Evolutionary conservation across 2,113 vertebrate species (phyloP), one percentile per base, ranked within the genome.

Genomic region (Vombatus ursinus): DNA sequence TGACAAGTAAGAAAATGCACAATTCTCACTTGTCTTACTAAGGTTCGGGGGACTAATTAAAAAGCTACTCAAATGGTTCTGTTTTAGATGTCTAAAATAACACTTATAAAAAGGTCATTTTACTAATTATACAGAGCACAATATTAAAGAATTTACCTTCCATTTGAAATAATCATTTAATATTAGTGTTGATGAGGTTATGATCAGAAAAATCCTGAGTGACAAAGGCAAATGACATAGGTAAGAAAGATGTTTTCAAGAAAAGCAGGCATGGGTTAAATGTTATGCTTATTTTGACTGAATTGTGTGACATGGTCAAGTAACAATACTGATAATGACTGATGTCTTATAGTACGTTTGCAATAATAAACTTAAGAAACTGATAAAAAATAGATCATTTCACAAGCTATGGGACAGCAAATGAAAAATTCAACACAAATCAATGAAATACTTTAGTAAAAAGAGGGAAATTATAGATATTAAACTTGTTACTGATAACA

Each of bases 1-100:
- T 95, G 95, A 98, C 94, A 97, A 96, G 94, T 68, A 95, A 94
- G 95, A 96, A 96, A 96, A 92, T 94, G n/a, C 68, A 93, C 84
- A 97, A 95, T 97, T 97, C 94, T 92, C 96, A 97, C 94, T 98
- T 61, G 47, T 28, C 91, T 93, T 26, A 91, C 92, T 97, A 92
- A 96, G 94, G 96, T 96, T 96, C 93, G 95, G 54, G 54, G 57
- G 97, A 97, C 54, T 92, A 97, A 90, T 96, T 98, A 96, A 96
- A 98, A 97, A 97, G 54, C 96, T 94, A 96, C 77, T 97, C 95
- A 48, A 94, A 93, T 90, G 96, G 77, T 6, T 92, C 61, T 90
- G 90, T 94, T 91, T 96, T 94, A 92, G 50, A 96, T 94, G 9
- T 97, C 90, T 96, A 96, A 90, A 97, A 96, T 8, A 94, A 91